Conservation (phyloP, 1,140 invertebrate species). For the Phortica variegata region DNA sequence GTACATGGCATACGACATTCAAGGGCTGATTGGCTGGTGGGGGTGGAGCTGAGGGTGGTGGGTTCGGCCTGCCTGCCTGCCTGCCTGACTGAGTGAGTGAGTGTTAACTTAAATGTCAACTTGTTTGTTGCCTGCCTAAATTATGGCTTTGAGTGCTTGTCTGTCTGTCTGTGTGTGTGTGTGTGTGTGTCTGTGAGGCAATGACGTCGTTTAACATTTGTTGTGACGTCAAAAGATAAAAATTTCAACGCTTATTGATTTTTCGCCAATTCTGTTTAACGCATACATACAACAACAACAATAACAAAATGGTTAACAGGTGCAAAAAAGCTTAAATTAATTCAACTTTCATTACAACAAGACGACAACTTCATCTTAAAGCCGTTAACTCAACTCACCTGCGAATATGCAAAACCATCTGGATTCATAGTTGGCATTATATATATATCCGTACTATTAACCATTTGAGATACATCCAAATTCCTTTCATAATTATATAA, state of each 20-base stretch:
- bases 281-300: too few relatives aligned
- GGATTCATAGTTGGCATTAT: constrained; percentile 92
- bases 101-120: neutral
- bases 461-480: constrained; percentile 68
- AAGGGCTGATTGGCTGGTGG: too few relatives aligned
- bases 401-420: constrained; percentile 81
- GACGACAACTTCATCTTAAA: neutral
- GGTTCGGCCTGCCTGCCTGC: too few relatives aligned
- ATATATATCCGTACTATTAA: constrained; percentile 84
- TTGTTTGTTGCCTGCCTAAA: neutral
- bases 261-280: constrained; percentile 29
- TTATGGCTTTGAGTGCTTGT: too few relatives aligned
- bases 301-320: constrained; percentile 29
- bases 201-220: neutral
- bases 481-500: constrained; percentile 73
- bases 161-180: neutral
- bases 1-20: too few relatives aligned
- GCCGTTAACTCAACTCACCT: constrained; percentile 59
- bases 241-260: constrained; percentile 35
- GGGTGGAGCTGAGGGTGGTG: too few relatives aligned
- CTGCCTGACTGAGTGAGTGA: too few relatives aligned
- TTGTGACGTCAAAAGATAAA: constrained; percentile 2
- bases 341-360: too few relatives aligned
- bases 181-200: neutral
- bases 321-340: constrained; percentile 9